These are phyloP conservation scores for Chromoteleia sp. DNA, from an alignment of 2,888 invertebrate genomes.

Conservation along the genomic window DNA sequence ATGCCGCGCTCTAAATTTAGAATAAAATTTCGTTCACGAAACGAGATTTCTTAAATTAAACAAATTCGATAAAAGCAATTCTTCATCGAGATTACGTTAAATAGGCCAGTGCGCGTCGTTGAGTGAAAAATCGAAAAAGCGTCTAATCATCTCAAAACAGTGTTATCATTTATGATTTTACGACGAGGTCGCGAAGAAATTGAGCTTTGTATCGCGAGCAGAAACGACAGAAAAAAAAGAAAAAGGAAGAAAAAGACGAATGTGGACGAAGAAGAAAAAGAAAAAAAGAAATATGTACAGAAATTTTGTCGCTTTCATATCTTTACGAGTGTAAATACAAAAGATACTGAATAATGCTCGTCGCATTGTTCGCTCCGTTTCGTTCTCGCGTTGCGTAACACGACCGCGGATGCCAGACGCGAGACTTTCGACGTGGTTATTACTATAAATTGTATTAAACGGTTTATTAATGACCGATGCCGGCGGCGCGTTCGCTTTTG, in stretches of 20 bases:
- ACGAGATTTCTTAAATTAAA: not conserved
- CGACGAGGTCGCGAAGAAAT: conserved; percentile 32
- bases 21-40: too few species aligned
- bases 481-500: not conserved
- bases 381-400: conserved; percentile 63
- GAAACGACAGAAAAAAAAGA: not conserved
- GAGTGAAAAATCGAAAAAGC: conserved; percentile 26
- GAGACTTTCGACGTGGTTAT: conserved; percentile 17
- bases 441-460: conserved; percentile 7
- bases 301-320: conserved; percentile 65
- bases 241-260: not conserved
- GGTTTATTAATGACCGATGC: not conserved
- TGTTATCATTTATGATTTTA: conserved; percentile 64
- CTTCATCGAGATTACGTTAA: conserved; percentile 19
- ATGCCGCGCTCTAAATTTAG: too few species aligned
- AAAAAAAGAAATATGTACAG: conserved; percentile 32
- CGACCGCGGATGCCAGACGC: conserved; percentile 30
- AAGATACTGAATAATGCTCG: conserved; percentile 63
- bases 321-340: conserved; percentile 67
- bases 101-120: conserved; percentile 10
- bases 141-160: conserved; percentile 53
- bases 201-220: conserved; percentile 15
- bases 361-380: conserved; percentile 42
- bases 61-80: conserved; percentile 17
- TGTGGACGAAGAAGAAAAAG: too few species aligned